These are phyloP conservation scores for Eupithecia exiguata DNA, from an alignment of 2,888 invertebrate species.

Conservation along the genomic window DNA sequence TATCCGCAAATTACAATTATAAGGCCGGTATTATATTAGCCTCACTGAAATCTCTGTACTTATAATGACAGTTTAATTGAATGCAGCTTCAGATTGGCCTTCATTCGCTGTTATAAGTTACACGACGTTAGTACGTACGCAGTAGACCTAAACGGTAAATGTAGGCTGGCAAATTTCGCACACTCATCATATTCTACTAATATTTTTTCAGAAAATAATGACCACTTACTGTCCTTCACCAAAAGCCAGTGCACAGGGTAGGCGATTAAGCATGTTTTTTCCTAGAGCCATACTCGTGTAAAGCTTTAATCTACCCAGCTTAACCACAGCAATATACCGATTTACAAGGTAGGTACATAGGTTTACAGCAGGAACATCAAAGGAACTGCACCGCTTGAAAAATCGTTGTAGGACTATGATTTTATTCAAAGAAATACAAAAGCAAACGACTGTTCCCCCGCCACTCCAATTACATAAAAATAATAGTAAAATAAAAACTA, in stretches of 20 bases:
- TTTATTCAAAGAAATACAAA: constrained; percentile 33
- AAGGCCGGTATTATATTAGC: background rate
- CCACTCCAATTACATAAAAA: constrained; percentile 40
- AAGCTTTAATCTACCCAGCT: background rate
- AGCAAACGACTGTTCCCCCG: constrained; percentile 61
- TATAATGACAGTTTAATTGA: background rate
- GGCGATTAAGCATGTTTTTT: background rate
- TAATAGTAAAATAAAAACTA: constrained; percentile 46
- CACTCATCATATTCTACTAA: background rate
- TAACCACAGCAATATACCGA: background rate
- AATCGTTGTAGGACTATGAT: background rate
- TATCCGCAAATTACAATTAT: background rate
- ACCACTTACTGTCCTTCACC: background rate
- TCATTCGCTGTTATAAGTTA: background rate
- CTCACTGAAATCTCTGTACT: background rate
- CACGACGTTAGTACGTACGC: background rate
- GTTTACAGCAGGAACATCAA: background rate
- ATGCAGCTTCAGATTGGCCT: too few relatives aligned
- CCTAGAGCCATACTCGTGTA: background rate
- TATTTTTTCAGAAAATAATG: background rate
- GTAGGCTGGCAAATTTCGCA: background rate
- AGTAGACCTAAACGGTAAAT: too few relatives aligned
- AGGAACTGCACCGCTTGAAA: background rate
- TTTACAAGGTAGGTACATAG: too few relatives aligned
- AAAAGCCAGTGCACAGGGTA: background rate